Evolutionary conservation across 2,888 invertebrate genomes (phyloP), one percentile per base, ranked within the genome.

Genomic region (Himalopsyche tibetana): DNA sequence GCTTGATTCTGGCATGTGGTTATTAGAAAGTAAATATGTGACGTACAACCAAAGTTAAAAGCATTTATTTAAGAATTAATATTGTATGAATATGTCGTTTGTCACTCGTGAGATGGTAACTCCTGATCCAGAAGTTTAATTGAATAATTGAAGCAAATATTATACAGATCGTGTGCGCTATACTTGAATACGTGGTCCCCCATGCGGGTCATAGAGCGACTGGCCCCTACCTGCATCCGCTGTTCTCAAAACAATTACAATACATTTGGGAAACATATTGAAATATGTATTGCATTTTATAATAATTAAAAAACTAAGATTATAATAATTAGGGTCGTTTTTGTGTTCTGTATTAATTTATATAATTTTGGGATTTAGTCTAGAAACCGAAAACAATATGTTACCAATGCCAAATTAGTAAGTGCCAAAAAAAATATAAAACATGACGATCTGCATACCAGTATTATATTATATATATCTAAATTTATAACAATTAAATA

Each of bases 221-320:
- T 74, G 74, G 38, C 74, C 74, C 74, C 74, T 74, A 74, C 74
- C 74, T 74, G 74, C 74, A 74, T 74, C 74, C 74, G 74, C 74
- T 36, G 12, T 74, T 74, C n/a, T 36, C 38, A 38, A 74, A 74
- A 74, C 38, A 74, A 74, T 74, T 74, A 74, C 15, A 12, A 38
- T 38, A 74, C 12, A 74, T 74, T 74, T 74, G 12, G 15, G 5
- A 74, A 74, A 74, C 12, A 74, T 74, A 36, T 74, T 36, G 4
- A 15, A 38, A 38, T 36, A 38, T 28, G 19, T 74, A 38, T 36
- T 36, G 12, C 36, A 74, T 74, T 36, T 74, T 38, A 38, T 8
- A 36, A 12, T 15, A 74, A 74, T 38, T 74, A 74, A 38, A 38
- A 69, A 69, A 36, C 28, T 36, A 45, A 2, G 6, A 69, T 36